phyloP scores from a whole-genome alignment of 2,797 vertebrate species.

The Sphenodon punctatus region DNA sequence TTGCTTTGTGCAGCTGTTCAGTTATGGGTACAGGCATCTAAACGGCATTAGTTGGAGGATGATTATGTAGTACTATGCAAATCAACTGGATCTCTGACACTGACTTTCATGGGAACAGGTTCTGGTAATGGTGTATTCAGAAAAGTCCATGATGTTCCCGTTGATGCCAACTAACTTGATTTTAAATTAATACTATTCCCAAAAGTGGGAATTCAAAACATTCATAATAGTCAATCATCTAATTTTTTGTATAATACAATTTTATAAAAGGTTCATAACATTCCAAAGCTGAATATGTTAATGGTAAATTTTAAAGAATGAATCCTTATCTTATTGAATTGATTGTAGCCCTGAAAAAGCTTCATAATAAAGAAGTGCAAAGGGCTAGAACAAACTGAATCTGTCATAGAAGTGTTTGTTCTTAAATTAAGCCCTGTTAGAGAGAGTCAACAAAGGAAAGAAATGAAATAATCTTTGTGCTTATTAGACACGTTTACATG shows the following conservation, averaged over 20 bases:
- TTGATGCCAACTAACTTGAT: neutral
- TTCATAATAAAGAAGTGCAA: neutral
- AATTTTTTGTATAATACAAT: neutral
- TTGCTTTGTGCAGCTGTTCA: neutral
- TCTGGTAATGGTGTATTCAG: no score
- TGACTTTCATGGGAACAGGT: neutral
- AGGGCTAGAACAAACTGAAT: neutral
- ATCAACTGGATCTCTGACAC: neutral
- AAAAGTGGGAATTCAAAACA: no score
- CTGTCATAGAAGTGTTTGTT: neutral
- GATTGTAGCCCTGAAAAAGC: neutral
- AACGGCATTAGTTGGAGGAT: neutral
- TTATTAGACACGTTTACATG: neutral
- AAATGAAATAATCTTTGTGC: neutral
- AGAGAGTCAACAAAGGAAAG: constrained; percentile 16
- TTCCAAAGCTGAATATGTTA: neutral
- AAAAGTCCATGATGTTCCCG: neutral
- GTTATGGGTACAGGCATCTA: neutral
- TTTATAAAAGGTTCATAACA: neutral
- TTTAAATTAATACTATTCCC: neutral
- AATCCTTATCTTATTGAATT: neutral
- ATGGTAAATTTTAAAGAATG: rapidly evolving
- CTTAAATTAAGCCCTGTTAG: constrained; percentile 5
- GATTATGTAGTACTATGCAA: neutral
- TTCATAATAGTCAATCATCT: no score